Base-by-base conservation (phyloP, 2,888 invertebrate species). In the Euzetes globulus region DNA sequence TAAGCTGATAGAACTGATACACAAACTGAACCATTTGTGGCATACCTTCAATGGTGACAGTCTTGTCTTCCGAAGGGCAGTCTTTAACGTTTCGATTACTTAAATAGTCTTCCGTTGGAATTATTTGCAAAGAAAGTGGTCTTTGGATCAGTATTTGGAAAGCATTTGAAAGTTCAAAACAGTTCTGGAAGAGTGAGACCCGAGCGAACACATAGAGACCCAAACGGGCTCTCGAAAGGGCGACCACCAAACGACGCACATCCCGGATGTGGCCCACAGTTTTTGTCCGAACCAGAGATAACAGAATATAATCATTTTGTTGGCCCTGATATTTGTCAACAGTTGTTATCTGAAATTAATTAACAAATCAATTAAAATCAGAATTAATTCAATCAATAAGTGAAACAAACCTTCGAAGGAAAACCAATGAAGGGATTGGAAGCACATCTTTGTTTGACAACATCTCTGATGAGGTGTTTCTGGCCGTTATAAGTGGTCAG, bases 291-390 rank as follows among this genome's bases (percentile, higher is more conserved):
- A 99, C 99, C 68, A 99, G 84, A 0, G 98, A 99, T 71, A 99
- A 87, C 19, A 99, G 86, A 76, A 99, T 95, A 81, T 93, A 95
- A 84, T 99, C 99, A 84, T 99, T 99, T 84, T 99, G 99, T 82
- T 99, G 99, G 75, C 99, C 99, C 82, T 99, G 99, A 83, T 96
- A 99, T 82, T 98, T 97, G 85, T 99, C 99, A 22, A 99, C 99
- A 0, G 99, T 99, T 0, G 86, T 85, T 65, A 86, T 82, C 84
- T 85, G 78, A 9, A 75, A 15, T 37, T 37, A 65, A 37, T 19
- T 2, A 9, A 55, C 7, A 55, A 19, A 29, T 58, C 27, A 55
- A 5, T 58, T 22, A 58, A 58, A 58, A 5, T 58, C 11, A 13
- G 5, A 5, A 19, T 15, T 4, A 58, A 25, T 58, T 58, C 58